phyloP scores from a whole-genome alignment of 2,888 invertebrate species.

The Amblyjoppa proteus region DNA sequence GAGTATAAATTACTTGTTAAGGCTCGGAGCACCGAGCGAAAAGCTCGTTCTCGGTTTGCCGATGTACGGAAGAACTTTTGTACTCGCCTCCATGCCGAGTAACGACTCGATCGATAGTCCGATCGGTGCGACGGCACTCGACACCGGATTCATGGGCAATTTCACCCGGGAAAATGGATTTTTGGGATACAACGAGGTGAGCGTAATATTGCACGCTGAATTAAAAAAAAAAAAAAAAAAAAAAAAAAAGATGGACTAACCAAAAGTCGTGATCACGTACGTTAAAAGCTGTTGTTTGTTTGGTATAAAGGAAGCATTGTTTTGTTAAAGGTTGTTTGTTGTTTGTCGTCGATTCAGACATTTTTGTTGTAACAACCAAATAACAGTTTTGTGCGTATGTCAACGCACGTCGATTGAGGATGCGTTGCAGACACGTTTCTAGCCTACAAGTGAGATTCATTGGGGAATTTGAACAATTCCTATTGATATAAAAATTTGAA shows the following conservation, averaged over 20 bases:
- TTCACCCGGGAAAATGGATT: constrained; percentile 93
- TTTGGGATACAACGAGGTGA: constrained; percentile 95
- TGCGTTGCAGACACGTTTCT: too few species aligned
- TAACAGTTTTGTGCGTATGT: too few species aligned
- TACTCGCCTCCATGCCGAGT: constrained; percentile 82
- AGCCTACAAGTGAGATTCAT: too few species aligned
- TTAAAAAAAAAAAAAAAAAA: neutral
- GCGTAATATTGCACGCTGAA: constrained; percentile 27
- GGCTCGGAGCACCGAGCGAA: constrained; percentile 90
- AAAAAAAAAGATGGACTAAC: neutral
- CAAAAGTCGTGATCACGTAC: neutral
- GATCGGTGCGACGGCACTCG: constrained; percentile 86
- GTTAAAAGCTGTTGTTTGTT: neutral
- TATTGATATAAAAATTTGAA: too few species aligned
- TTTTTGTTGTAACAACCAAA: too few species aligned
- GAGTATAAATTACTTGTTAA: constrained; percentile 91
- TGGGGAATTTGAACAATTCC: too few species aligned
- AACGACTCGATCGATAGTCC: constrained; percentile 76
- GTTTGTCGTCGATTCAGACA: too few species aligned
- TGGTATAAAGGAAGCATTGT: too few species aligned
- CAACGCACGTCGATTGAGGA: too few species aligned
- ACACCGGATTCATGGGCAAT: constrained; percentile 91
- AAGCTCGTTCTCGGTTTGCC: constrained; percentile 94
- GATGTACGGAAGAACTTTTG: constrained; percentile 93
- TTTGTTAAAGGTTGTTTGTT: too few species aligned